Evolutionary conservation across 2,113 vertebrate genomes (phyloP).

Genomic region (Chlamydotis undulata): DNA sequence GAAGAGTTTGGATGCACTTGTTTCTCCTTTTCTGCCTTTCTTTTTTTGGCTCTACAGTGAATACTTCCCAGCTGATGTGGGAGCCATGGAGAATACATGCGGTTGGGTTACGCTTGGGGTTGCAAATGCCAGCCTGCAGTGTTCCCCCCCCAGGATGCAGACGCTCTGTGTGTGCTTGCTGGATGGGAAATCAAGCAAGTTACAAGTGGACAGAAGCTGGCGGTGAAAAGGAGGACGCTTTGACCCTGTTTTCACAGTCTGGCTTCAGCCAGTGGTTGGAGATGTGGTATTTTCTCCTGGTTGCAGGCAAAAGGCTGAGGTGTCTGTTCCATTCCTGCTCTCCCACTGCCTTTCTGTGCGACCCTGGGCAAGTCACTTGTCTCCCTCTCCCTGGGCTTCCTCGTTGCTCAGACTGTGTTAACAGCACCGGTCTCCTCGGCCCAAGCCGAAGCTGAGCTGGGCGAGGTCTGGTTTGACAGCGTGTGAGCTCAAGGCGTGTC

Average conservation of each 20-base stretch:
- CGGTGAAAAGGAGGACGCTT: not conserved
- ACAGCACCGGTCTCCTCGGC: rapidly evolving
- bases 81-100: not conserved
- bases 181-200: not conserved
- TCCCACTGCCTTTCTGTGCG: not conserved
- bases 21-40: not conserved
- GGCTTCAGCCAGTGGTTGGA: not conserved
- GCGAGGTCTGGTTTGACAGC: not conserved
- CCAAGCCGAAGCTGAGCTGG: not conserved
- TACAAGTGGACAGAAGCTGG: not conserved
- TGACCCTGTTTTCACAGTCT: not conserved
- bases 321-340: not conserved
- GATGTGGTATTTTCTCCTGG: not conserved
- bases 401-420: not conserved
- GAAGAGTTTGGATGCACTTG: not conserved
- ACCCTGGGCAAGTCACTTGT: not conserved
- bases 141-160: not conserved
- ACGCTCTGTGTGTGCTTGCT: not conserved
- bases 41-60: not conserved
- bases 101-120: not conserved
- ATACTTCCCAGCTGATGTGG: not conserved
- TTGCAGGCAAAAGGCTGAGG: not conserved
- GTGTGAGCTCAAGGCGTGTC: not conserved
- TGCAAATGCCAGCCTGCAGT: not conserved
- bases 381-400: not conserved